A percentile compares a stretch with the other conserved stretches of the same genome.
Evolutionary conservation across 2,888 invertebrate species (phyloP).

Genomic region (Caenorhabditis virilis): DNA sequence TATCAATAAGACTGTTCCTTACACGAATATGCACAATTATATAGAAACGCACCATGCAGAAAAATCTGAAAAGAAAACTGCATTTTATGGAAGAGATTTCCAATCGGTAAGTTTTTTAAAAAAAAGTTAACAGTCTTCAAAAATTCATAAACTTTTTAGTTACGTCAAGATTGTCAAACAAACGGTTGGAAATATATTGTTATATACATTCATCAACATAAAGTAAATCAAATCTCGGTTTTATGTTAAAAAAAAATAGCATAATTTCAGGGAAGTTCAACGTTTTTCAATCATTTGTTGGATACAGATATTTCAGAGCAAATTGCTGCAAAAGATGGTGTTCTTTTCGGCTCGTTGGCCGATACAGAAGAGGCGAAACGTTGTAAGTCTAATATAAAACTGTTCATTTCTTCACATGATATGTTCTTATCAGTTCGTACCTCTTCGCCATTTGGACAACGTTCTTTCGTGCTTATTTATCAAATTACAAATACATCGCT

Average conservation of each 20-base stretch:
- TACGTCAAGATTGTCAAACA: conserved; percentile 10
- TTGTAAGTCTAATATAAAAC: conserved; percentile 14
- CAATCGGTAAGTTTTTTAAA: too few species aligned
- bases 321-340: conserved; percentile 7
- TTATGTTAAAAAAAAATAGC: background rate
- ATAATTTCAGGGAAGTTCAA: background rate
- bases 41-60: conserved; percentile 5
- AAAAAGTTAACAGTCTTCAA: too few species aligned
- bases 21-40: conserved; percentile 12
- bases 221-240: background rate
- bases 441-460: conserved; percentile 13
- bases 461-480: background rate
- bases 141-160: conserved; percentile 8
- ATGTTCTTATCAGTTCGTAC: too few species aligned
- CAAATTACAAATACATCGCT: background rate
- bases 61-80: conserved; percentile 2
- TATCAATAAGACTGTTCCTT: too few species aligned
- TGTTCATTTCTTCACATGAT: too few species aligned
- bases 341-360: conserved; percentile 19
- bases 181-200: conserved; percentile 30
- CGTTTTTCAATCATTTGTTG: conserved; percentile 16
- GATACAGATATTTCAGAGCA: conserved; percentile 7
- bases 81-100: too few species aligned
- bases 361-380: conserved; percentile 15
- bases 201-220: conserved; percentile 21